phyloP scores from a whole-genome alignment of 2,113 vertebrate genomes.

The Paraplagusia blochii region DNA sequence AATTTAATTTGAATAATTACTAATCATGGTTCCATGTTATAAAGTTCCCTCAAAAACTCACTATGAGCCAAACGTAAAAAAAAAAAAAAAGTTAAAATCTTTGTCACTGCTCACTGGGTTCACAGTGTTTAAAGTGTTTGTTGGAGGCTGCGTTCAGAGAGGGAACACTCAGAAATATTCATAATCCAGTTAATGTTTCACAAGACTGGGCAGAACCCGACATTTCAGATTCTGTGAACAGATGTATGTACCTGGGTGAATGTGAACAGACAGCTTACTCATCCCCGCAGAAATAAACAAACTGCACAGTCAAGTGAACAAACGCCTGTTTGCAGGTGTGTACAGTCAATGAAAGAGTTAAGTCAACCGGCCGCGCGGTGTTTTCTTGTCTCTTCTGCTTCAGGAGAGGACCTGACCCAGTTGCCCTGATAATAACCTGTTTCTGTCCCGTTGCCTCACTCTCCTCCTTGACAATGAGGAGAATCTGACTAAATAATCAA shows the following conservation, averaged over 20 bases:
- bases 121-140: neutral
- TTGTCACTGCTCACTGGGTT: no score
- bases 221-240: neutral
- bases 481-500: constrained; percentile 43
- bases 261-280: neutral
- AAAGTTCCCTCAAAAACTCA: no score
- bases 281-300: no score
- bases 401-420: constrained; percentile 43
- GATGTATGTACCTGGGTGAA: neutral
- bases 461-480: constrained; percentile 21
- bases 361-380: constrained; percentile 26
- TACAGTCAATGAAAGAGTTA: constrained; percentile 3
- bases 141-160: neutral
- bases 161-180: neutral
- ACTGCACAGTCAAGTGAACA: no score
- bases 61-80: no score
- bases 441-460: constrained; percentile 57
- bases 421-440: constrained; percentile 25
- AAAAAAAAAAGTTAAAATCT: no score
- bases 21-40: no score
- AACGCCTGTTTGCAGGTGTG: no score
- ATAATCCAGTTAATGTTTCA: neutral
- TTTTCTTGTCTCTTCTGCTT: constrained; percentile 30
- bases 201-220: neutral
- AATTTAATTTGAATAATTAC: no score